Base-by-base conservation (phyloP, 2,888 invertebrate genomes). In the Lysandra coridon region DNA sequence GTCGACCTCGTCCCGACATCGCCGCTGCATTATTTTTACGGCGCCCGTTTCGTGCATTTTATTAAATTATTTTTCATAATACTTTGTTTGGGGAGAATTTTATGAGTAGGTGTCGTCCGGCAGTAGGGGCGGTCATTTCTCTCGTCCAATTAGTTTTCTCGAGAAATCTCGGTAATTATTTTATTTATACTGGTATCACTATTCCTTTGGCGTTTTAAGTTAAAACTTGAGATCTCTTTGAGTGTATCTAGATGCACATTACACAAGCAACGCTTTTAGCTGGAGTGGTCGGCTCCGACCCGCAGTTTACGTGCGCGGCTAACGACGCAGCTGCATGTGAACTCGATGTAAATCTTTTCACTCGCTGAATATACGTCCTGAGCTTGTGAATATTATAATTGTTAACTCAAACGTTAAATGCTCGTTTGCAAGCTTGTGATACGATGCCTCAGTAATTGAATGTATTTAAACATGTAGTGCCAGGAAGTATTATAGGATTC, bases 31-130 rank as follows among this genome's bases (percentile, higher is more conserved):
- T 76, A 76, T 76, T 76, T 23, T 76, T 33, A 57, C 14, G 76
- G 57, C 53, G 5, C 49, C 53, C 49, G 74, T 74, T 75, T 75
- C 75, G 49, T 57, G 76, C 76, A 33, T 76, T 76, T 57, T 57
- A 76, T 76, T 76, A 76, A 57, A 76, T 76, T 33, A 33, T 30
- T 4, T 57, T 53, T 53, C 53, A 23, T 23, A 75, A 33, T 17
- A 30, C 49, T 75, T 49, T 49, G 44, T 74, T 30, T 49, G 0
- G 23, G 12, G 75, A 40, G 40, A 73, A 17, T 44, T 74, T 74
- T 44, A 40, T 74, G 7, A 7, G 44, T 74, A 69, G 33, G 33
- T 37, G 69, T 37, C 30, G 69, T 4, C 17, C 4, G 33, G 5
- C 14, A 4, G 69, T 14, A 33, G 33, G 69, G 69, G 69, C 33